Conservation (phyloP, 1,140 invertebrate species). For the Carposina sasakii region DNA sequence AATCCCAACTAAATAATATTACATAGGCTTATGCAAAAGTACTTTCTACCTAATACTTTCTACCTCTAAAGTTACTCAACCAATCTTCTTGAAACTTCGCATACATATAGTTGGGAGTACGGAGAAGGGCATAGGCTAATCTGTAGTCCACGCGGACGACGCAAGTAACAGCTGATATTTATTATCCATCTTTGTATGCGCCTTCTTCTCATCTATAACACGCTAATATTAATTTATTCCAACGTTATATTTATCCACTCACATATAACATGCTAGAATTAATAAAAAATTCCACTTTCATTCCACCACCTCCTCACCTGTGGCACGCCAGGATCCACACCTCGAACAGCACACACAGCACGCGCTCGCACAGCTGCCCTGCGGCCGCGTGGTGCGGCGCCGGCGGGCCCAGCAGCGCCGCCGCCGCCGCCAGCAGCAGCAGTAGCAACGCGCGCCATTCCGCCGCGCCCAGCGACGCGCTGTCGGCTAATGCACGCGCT, state of each 20-base stretch:
- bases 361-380: conserved; percentile 94
- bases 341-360: conserved; percentile 94
- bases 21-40: no score
- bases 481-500: conserved; percentile 89
- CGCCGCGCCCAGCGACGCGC: conserved; percentile 85
- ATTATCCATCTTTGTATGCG: no score
- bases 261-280: neutral
- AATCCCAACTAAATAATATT: no score
- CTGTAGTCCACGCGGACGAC: no score
- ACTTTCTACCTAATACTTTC: no score
- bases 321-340: conserved; percentile 95
- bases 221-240: no score
- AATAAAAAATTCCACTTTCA: neutral
- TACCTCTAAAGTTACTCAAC: no score
- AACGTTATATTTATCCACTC: neutral
- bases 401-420: conserved; percentile 92
- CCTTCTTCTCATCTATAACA: no score
- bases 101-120: no score
- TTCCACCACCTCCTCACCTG: conserved; percentile 30
- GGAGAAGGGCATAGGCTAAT: no score
- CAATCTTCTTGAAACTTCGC: no score
- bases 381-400: conserved; percentile 95
- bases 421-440: conserved; percentile 94
- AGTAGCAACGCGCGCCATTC: conserved; percentile 94
- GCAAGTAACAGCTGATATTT: no score